phyloP scores from a whole-genome alignment of 2,113 vertebrate species.

The Dasyurus viverrinus region DNA sequence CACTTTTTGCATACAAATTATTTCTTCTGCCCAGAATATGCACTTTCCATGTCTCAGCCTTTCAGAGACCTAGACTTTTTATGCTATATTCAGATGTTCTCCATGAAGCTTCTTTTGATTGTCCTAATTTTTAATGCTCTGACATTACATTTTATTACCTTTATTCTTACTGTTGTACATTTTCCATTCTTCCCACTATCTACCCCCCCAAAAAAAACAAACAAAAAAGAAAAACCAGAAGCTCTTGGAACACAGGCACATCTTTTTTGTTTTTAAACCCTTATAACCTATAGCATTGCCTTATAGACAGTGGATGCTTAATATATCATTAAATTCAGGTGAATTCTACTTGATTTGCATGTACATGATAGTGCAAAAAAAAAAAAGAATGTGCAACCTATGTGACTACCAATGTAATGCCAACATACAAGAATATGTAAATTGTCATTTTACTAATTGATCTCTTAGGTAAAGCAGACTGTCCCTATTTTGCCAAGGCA shows the following conservation, averaged over 20 bases:
- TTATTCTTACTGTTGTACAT: background rate
- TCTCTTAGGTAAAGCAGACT: constrained; percentile 89
- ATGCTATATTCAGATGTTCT: background rate
- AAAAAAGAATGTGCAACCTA: background rate
- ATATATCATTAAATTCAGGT: background rate
- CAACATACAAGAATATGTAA: background rate
- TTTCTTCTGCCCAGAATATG: background rate
- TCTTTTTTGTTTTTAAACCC: background rate
- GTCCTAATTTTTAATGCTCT: background rate
- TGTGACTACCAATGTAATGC: background rate
- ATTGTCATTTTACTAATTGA: constrained; percentile 32
- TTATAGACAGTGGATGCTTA: background rate
- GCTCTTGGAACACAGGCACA: background rate
- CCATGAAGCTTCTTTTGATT: background rate
- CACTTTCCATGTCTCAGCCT: background rate
- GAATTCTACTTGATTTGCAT: background rate
- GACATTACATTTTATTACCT: background rate
- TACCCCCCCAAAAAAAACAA: no score
- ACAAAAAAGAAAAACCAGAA: background rate
- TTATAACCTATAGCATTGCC: background rate
- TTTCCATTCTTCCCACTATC: background rate
- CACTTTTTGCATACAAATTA: background rate
- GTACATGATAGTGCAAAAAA: background rate
- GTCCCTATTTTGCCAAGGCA: constrained; percentile 92
- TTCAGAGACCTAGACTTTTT: background rate